Evolutionary conservation across 2,797 vertebrate species (phyloP), one percentile per base, ranked within the genome.

Genomic region (Pterois miles): DNA sequence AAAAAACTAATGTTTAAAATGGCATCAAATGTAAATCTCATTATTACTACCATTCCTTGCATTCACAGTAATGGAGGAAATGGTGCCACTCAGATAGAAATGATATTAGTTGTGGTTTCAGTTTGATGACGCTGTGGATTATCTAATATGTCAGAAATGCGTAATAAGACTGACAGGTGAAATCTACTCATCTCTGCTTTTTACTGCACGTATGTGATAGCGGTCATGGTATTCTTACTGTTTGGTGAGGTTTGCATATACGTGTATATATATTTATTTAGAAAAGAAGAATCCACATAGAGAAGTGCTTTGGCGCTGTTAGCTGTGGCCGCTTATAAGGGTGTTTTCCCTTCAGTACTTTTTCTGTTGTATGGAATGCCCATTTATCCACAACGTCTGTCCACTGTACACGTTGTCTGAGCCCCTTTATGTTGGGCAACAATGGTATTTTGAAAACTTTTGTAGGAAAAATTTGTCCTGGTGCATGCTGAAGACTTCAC

Each of bases 401-500:
- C 5, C 2, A 0, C 2, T n/a, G 33, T 13, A 12, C 16, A 25
- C 8, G 50, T 52, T 56, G 22, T 46, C 18, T 34, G 4, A 58
- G 13, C 1, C 25, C 2, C 4, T 72, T 23, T 40, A 4, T 34
- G 27, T 92, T 89, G 29, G 20, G 83, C 59, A 91, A 93, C 68
- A 70, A 31, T 82, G 92, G 88, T 36, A 66, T 78, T 92, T 92
- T 81, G 14, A 74, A 64, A 72, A 9, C 8, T 25, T 5, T 27
- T 29, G 18, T 6, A 10, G 33, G 10, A 12, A 18, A 56, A 52
- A 27, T 34, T 3, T 76, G 43, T 67, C 34, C 5, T 4, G 18
- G 27, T 65, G n/a, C 8, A 59, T 52, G 9, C 43, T 57, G 5
- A 50, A 40, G 18, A 72, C 54, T 25, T 66, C 29, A 65, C 9